Base-by-base conservation (phyloP, 2,113 vertebrate species). In the Chauna torquata region DNA sequence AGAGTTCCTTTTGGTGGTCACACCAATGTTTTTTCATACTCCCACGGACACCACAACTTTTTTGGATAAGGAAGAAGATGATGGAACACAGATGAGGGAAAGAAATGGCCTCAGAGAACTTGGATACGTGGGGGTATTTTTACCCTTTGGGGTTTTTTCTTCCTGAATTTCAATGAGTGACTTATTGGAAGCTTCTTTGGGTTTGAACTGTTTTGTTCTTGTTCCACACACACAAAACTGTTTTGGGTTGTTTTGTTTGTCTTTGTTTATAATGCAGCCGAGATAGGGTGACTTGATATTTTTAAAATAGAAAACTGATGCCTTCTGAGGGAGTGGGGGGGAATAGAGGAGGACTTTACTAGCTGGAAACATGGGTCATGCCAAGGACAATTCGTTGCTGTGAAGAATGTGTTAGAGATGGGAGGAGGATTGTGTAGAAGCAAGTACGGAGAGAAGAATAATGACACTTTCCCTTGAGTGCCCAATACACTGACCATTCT, bases 101-200 rank as follows among this genome's bases (percentile, higher is more conserved):
- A 82, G 86, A 78, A 95, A 95, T 85, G 93, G 94, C 87, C 71
- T 97, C 94, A 81, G 88, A 95, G 90, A 95, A 88, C 86, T 93
- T 95, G 95, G 91, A 96, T 92, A 95, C 82, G 1, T 92, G 94
- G 87, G 95, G 95, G 95, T 96, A 92, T 97, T 97, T 95, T 97
- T 96, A 96, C 96, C 61, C 95, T 96, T 96, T 97, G 96, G 96
- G 95, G 87, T 92, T 97, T 97, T 95, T 96, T 88, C 91, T 97
- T 97, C 95, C 97, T 97, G 96, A 97, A 97, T 96, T 97, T 97
- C 96, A 97, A 92, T 93, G 92, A 97, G 88, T 96, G 96, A 94
- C 95, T 97, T 97, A 97, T 97, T 96, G 96, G 96, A 97, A 97
- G 97, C 95, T 97, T 95, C 86, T 93, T 86, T 74, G 96, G 86